Base-by-base conservation (phyloP, 2,888 invertebrate genomes). In the Drosophila putrida region DNA sequence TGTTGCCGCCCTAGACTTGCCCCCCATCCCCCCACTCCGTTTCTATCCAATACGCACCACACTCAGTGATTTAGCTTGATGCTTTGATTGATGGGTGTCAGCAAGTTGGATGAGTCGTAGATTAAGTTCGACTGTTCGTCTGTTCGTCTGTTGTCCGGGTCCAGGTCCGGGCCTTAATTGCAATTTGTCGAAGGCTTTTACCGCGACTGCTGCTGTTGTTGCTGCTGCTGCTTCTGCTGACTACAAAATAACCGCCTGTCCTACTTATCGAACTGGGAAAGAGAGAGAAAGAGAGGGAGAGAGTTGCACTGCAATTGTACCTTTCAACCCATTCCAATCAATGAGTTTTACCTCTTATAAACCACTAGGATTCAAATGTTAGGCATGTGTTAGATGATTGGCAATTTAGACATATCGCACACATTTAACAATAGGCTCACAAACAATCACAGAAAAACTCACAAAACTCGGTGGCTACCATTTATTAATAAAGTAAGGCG, bases 51-150 rank as follows among this genome's bases (percentile, higher is more conserved):
- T 44, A 60, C 54, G 28, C 57, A 75, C 59, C 54, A 25, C 57
- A 75, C 59, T 50, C 71, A 64, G 53, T 71, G 80, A 82, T 82
- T 85, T 62, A 35, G 73, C 57, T 76, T 82, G 76, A 82, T 82
- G 82, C 86, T 63, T 74, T 82, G 86, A 85, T 82, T 79, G 86
- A 76, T 82, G 86, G 82, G 79, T 81, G 82, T 85, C 79, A 75
- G 82, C 75, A 72, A 66, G 71, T 77, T 77, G 84, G 80, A 82
- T 80, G 80, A 80, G 78, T 80, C 63, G 82, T 81, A 74, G 85
- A 84, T 84, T 84, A 84, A 65, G 78, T 66, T 58, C 28, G 13
- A 15, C 51, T 20, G 20, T 20, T 20, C n/a, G n/a, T n/a, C n/a
- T n/a, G n/a, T n/a, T n/a, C n/a, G 20, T 47, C 43, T 51, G 38